These are phyloP conservation scores for Enteromius afrohamiltoni DNA, from an alignment of 2,797 vertebrate genomes.

Conservation along the genomic window DNA sequence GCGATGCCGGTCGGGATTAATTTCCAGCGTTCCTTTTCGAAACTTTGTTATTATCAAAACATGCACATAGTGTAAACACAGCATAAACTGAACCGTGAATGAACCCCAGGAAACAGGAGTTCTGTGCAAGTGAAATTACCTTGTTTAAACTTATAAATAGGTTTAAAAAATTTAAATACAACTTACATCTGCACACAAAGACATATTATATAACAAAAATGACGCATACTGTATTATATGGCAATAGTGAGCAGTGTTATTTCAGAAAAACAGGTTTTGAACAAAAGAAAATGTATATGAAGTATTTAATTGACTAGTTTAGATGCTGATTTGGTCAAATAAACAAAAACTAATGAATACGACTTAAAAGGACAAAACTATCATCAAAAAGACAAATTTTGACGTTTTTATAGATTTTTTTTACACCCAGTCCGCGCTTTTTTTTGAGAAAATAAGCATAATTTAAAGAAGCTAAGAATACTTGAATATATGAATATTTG, in stretches of 20 bases:
- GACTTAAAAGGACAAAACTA: background rate
- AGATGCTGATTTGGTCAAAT: background rate
- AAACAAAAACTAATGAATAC: background rate
- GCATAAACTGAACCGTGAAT: background rate
- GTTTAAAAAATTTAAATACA: background rate
- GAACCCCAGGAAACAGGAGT: background rate
- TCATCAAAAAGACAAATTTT: background rate
- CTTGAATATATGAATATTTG: background rate
- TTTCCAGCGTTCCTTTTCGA: too few relatives aligned
- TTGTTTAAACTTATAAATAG: background rate
- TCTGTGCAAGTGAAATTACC: background rate
- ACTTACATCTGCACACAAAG: background rate
- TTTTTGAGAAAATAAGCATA: background rate
- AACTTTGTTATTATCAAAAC: too few relatives aligned
- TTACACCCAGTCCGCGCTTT: too few relatives aligned
- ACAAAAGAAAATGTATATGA: background rate
- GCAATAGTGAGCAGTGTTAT: too few relatives aligned
- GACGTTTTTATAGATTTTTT: background rate
- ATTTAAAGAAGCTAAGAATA: background rate
- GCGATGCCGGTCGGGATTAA: too few relatives aligned
- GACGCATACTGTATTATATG: background rate
- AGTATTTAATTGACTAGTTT: background rate
- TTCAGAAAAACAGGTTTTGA: background rate
- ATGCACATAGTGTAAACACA: background rate
- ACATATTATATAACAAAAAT: background rate